Base-by-base conservation (phyloP, 2,888 invertebrate species). In the Acrocera orbiculus region DNA sequence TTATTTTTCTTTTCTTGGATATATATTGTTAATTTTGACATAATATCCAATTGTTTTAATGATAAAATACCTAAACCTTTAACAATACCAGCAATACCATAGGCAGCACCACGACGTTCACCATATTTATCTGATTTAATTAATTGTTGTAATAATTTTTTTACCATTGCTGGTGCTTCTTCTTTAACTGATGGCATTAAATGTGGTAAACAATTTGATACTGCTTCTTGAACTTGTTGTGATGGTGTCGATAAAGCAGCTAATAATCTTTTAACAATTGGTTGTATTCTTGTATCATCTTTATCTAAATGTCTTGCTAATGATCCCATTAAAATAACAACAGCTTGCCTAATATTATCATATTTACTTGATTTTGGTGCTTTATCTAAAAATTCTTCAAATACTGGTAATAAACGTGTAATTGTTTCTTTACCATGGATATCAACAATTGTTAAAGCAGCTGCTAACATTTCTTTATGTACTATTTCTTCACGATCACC, bases 1-100 rank as follows among this genome's bases (percentile, higher is more conserved):
- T 83, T 87, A 54, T 90, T 90, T 57, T 95, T 95, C 61, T 96
- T 96, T 55, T 96, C 90, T 53, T 92, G 90, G 45, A 96, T 87
- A 34, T 92, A 90, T 33, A 78, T 80, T 0, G 87, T 90, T 30
- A 95, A 64, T 41, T 83, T 83, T 3, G 80, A 79, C 87, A 96
- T 95, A 26, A 96, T 90, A 47, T 95, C 90, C 28, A 90, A 68
- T 49, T 96, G 92, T 53, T 93, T 96, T 34, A 96, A 64, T 0
- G 90, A 85, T 22, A 95, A 64, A 44, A 98, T 95, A 15, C 96
- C 96, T 55, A 96, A 75, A 2, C 98, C 98, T 59, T 96, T 95
- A 34, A 98, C 87, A 35, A 85, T 70, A 2, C 96, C 96, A 1
- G 96, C 96, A 36, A 99, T 70, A 9, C 96, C 95, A 54, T 95